These are phyloP conservation scores for Watsonalla cultraria DNA, from an alignment of 2,888 invertebrate genomes.

Conservation along the genomic window DNA sequence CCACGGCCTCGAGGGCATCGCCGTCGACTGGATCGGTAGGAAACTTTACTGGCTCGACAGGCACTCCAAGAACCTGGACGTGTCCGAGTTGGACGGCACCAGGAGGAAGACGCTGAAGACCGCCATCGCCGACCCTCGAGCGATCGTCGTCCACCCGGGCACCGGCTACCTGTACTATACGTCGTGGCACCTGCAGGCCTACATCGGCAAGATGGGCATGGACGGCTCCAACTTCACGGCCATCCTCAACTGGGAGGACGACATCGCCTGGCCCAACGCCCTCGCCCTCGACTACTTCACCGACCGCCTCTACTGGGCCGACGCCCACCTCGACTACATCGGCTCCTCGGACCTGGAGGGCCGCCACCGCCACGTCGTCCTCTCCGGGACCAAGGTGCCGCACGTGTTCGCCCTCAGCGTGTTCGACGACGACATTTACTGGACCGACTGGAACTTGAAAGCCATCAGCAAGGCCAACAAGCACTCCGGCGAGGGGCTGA, in stretches of 20 bases:
- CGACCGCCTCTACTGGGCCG: constrained; percentile 97
- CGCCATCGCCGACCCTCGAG: constrained; percentile 95
- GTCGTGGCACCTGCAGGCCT: constrained; percentile 97
- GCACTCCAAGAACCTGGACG: constrained; percentile 96
- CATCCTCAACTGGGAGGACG: constrained; percentile 94
- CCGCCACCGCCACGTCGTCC: constrained; percentile 87
- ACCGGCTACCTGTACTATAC: constrained; percentile 96
- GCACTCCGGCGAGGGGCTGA: constrained; percentile 88
- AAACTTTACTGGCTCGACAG: constrained; percentile 99
- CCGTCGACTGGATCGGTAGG: constrained; percentile 97
- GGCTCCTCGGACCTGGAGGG: constrained; percentile 97
- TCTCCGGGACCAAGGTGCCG: constrained; percentile 90
- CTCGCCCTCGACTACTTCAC: constrained; percentile 97
- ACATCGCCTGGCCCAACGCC: constrained; percentile 99
- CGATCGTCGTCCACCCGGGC: constrained; percentile 96
- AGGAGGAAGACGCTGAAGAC: constrained; percentile 93
- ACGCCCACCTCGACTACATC: constrained; percentile 98
- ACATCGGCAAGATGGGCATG: constrained; percentile 98
- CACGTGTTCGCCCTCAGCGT: constrained; percentile 97
- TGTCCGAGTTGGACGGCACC: constrained; percentile 95
- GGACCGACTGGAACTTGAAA: constrained; percentile 99
- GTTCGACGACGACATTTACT: constrained; percentile 95
- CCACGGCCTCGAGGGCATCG: constrained; percentile 97
- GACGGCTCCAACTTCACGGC: constrained; percentile 94
- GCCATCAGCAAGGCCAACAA: constrained; percentile 95